Evolutionary conservation across 2,113 vertebrate species (phyloP).

Genomic region (Columbina picui): DNA sequence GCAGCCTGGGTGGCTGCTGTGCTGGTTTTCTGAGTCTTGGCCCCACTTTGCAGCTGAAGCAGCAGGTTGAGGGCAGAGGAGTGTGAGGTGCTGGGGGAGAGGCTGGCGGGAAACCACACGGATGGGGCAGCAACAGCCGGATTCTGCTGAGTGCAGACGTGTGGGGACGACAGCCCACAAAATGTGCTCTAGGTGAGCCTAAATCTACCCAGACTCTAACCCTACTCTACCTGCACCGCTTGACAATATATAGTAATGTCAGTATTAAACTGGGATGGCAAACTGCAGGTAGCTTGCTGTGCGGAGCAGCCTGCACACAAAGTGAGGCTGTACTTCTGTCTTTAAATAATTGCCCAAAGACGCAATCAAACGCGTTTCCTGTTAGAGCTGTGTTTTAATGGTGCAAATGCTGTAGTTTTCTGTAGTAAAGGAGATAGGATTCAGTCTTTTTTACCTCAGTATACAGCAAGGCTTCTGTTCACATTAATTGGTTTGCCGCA

Average conservation of each 20-base stretch:
- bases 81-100: accelerated
- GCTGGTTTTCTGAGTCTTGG: not conserved
- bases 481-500: not conserved
- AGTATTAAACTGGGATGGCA: not conserved
- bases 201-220: not conserved
- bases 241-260: too few relatives aligned
- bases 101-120: accelerated
- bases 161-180: not conserved
- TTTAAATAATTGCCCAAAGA: not conserved
- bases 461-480: not conserved
- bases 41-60: not conserved
- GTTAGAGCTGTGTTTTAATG: not conserved
- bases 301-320: accelerated
- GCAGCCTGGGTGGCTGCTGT: not conserved
- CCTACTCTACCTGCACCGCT: accelerated
- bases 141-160: accelerated
- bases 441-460: not conserved
- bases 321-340: not conserved
- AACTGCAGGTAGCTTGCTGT: not conserved
- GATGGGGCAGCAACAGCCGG: not conserved
- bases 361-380: not conserved
- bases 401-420: not conserved
- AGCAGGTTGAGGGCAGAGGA: not conserved
- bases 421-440: not conserved
- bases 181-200: not conserved